Evolutionary conservation across 2,888 invertebrate genomes (phyloP), one percentile per base, ranked within the genome.

Genomic region (Luperina testacea): DNA sequence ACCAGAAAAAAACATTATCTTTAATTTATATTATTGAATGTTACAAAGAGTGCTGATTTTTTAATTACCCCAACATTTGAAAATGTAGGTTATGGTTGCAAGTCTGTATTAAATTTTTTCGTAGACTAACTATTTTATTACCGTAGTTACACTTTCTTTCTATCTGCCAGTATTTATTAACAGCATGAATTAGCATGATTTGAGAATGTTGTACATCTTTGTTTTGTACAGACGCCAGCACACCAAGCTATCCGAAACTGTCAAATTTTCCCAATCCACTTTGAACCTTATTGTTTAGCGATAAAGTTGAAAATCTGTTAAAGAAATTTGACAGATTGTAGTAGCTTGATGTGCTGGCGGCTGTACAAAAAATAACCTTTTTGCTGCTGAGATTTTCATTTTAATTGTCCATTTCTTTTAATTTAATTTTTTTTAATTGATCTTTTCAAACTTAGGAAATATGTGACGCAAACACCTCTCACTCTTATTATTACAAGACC

Each of bases 171-270:
- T 72, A 63, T 61, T 72, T 65, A 72, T 45, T 84, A 87, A 87
- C 63, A 80, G 84, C 88, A 85, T 87, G 85, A 82, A 42, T 45
- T 24, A 59, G 85, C 85, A 85, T 85, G 88, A 53, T 71, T 51
- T 59, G 7, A 51, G 13, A 61, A 48, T 73, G 32, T 64, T 65
- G 15, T 61, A 27, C 20, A 64, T 20, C 9, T 67, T 48, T 63
- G 15, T 71, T 38, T 84, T 68, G 24, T 63, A 32, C 32, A 32
- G 32, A 32, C 32, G 32, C 32, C 32, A 32, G 32, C 32, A 32
- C 32, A 32, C 32, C 32, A 32, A 32, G 32, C 32, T 32, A 32
- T 32, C 32, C 32, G 32, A 32, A 32, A 32, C 32, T 32, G 32
- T 32, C 32, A 32, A 32, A 32, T 32, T 1, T 32, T 32, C 32